Evolutionary conservation across 2,113 vertebrate species (phyloP).

Genomic region (Morone saxatilis): DNA sequence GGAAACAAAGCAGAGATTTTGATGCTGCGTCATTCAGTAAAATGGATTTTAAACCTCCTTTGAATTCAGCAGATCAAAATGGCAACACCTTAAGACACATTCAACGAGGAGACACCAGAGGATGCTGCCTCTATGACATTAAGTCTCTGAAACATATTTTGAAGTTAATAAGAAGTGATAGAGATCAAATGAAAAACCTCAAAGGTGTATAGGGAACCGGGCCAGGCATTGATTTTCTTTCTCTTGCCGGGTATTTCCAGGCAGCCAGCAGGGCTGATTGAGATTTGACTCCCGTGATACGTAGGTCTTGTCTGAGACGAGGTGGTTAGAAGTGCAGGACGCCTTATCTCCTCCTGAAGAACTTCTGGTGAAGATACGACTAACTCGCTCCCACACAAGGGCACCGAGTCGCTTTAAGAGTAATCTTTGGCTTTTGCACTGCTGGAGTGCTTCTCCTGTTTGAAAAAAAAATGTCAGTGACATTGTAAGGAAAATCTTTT

Average conservation of each 20-base stretch:
- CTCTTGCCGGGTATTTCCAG: constrained; percentile 57
- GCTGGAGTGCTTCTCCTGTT: constrained; percentile 17
- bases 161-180: constrained; percentile 63
- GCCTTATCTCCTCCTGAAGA: constrained; percentile 68
- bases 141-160: constrained; percentile 52
- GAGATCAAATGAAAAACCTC: constrained; percentile 64
- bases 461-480: background rate
- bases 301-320: constrained; percentile 40
- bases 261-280: constrained; percentile 51
- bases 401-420: constrained; percentile 32
- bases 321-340: constrained; percentile 3
- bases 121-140: constrained; percentile 1
- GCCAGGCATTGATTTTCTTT: constrained; percentile 51
- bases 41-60: constrained; percentile 6
- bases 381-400: constrained; percentile 50
- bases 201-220: constrained; percentile 28
- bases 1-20: background rate
- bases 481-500: constrained; percentile 21
- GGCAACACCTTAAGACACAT: constrained; percentile 6
- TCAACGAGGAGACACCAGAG: constrained; percentile 20
- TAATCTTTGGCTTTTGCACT: constrained; percentile 32
- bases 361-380: constrained; percentile 51
- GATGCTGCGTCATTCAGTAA: background rate
- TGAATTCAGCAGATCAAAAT: constrained; percentile 19
- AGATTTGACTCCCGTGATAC: constrained; percentile 68